Evolutionary conservation across 53 echinoderm and acorn worm genomes (phyloP).

Genomic region (Paracentrotus lividus): DNA sequence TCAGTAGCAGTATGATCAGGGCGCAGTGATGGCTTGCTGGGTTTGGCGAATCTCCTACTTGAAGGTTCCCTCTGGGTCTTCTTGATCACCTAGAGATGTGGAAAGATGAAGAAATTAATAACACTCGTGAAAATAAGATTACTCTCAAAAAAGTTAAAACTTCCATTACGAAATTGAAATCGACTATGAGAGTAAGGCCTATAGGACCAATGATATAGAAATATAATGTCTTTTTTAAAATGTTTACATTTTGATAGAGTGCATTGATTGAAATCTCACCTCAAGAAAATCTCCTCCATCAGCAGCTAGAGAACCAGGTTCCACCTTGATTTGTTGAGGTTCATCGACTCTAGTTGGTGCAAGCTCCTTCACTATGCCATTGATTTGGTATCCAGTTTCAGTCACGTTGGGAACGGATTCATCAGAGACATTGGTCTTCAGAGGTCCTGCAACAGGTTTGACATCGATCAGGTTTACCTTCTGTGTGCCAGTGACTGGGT

Average conservation of each 20-base stretch:
- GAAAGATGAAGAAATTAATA: background rate
- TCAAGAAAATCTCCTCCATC: constrained; percentile 1
- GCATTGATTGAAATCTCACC: too few species aligned
- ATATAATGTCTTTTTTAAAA: too few species aligned
- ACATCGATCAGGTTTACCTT: too few species aligned
- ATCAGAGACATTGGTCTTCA: background rate
- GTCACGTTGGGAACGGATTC: background rate
- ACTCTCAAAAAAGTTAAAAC: too few species aligned
- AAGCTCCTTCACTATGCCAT: background rate
- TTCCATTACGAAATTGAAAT: too few species aligned
- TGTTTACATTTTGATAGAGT: background rate
- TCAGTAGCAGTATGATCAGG: background rate
- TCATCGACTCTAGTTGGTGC: background rate
- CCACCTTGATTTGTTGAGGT: background rate
- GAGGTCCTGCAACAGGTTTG: background rate
- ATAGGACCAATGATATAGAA: too few species aligned
- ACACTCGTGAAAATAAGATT: too few species aligned
- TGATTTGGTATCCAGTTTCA: too few species aligned
- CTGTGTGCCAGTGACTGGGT: background rate
- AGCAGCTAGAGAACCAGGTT: constrained; percentile 2
- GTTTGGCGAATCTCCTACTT: background rate
- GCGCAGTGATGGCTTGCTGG: background rate
- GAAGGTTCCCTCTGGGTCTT: constrained; percentile 14
- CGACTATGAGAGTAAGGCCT: too few species aligned
- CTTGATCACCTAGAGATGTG: background rate